These are phyloP conservation scores for Speoplatyrhinus poulsoni DNA, from an alignment of 2,113 vertebrate genomes.

Conservation along the genomic window DNA sequence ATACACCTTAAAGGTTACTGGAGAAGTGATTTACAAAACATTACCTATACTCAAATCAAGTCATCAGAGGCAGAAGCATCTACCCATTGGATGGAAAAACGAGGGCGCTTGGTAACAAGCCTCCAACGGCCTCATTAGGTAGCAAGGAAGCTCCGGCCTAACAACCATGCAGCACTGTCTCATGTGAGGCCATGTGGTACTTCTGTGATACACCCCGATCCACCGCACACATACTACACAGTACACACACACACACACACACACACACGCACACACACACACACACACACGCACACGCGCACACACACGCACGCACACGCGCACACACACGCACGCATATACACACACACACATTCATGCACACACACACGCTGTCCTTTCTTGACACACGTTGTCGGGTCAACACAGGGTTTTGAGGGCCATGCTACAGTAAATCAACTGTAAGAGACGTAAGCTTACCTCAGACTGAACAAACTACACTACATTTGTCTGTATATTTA, in stretches of 20 bases:
- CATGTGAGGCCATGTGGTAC: conserved; percentile 35
- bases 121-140: conserved; percentile 66
- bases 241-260: conserved; percentile 1
- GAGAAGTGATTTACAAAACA: conserved; percentile 19
- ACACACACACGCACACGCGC: background rate
- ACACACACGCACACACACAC: conserved; percentile 15
- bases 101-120: conserved; percentile 48
- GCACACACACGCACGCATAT: conserved; percentile 10
- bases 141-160: conserved; percentile 49
- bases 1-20: conserved; percentile 48
- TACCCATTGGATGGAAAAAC: conserved; percentile 15
- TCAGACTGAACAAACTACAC: background rate
- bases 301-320: conserved; percentile 8
- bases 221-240: conserved; percentile 28
- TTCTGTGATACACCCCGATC: conserved; percentile 16
- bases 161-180: conserved; percentile 56
- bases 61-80: conserved; percentile 22
- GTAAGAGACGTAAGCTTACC: background rate
- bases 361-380: conserved; percentile 1
- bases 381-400: conserved; percentile 1
- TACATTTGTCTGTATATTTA: background rate
- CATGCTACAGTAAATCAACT: conserved; percentile 11
- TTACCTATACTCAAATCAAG: conserved; percentile 37
- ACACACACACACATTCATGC: background rate
- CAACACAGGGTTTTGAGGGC: conserved; percentile 1